A percentile compares a stretch with the other conserved stretches of the same genome.
Conservation (phyloP, 2,113 vertebrate genomes). For the Pseudopodoces humilis region DNA sequence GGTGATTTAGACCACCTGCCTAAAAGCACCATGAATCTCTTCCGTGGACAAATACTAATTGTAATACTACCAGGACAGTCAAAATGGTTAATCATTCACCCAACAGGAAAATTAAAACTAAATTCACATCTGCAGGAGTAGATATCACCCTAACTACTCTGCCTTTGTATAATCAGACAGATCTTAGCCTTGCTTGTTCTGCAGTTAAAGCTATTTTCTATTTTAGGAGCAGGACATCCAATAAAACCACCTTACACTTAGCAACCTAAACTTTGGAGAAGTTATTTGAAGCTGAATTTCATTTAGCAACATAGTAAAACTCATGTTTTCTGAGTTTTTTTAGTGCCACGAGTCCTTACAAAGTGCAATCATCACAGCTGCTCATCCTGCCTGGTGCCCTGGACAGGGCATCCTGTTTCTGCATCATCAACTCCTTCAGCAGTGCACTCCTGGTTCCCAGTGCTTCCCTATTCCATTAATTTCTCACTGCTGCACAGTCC, state of each 20-base stretch:
- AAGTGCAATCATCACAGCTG: not conserved
- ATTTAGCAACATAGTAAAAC: not conserved
- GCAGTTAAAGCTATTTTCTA: not conserved
- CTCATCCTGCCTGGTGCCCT: not conserved
- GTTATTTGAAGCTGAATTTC: not conserved
- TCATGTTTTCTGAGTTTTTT: not conserved
- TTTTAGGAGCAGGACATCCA: not conserved
- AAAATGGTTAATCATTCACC: not conserved
- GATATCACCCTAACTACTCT: not conserved
- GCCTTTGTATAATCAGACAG: not conserved
- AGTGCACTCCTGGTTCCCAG: not conserved
- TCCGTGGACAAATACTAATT: not conserved
- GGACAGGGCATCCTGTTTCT: not conserved
- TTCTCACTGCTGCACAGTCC: not conserved
- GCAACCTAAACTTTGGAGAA: not conserved
- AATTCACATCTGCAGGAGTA: not conserved
- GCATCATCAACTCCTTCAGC: not conserved
- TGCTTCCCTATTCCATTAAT: not conserved
- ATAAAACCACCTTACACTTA: not conserved
- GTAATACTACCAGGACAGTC: not conserved
- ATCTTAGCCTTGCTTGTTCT: not conserved
- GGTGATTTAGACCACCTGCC: not conserved
- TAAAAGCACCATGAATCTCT: not conserved
- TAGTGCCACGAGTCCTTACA: accelerated
- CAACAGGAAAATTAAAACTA: not conserved